Evolutionary conservation across 1,140 invertebrate species (phyloP).

Genomic region (Chelonus insularis): DNA sequence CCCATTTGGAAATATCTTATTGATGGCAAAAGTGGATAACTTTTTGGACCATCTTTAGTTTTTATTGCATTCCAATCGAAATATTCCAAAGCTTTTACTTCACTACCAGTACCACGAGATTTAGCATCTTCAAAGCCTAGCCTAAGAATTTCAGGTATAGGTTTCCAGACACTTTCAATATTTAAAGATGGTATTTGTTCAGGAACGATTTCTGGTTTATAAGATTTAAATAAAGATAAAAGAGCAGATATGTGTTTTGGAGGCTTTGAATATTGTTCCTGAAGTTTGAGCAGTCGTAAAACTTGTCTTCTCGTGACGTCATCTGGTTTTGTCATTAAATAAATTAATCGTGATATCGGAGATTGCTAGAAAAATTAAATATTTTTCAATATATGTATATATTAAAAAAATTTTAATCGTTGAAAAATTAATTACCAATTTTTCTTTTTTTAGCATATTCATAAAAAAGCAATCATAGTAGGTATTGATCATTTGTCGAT

Average conservation of each 20-base stretch:
- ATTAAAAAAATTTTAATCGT: no score
- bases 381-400: neutral
- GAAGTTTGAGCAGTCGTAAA: slow-evolving; percentile 37
- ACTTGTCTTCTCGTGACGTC: slow-evolving; percentile 53
- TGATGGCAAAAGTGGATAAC: slow-evolving; percentile 41
- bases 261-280: slow-evolving; percentile 31
- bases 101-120: slow-evolving; percentile 30
- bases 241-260: slow-evolving; percentile 47
- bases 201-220: slow-evolving; percentile 57
- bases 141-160: slow-evolving; percentile 44
- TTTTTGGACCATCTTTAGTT: slow-evolving; percentile 28
- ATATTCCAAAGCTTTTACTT: slow-evolving; percentile 15
- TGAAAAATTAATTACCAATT: slow-evolving; percentile 36
- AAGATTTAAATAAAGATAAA: slow-evolving; percentile 55
- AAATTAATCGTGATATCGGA: slow-evolving; percentile 46
- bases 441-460: slow-evolving; percentile 39
- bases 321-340: slow-evolving; percentile 51
- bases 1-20: slow-evolving; percentile 51
- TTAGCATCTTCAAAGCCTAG: slow-evolving; percentile 44
- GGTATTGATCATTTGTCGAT: slow-evolving; percentile 43
- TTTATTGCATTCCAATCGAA: slow-evolving; percentile 41
- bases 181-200: slow-evolving; percentile 51
- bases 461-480: slow-evolving; percentile 51
- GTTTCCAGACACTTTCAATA: slow-evolving; percentile 51
- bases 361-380: slow-evolving; percentile 35